These are phyloP conservation scores for Synergus japonicus DNA, from an alignment of 2,888 invertebrate genomes.

Conservation along the genomic window DNA sequence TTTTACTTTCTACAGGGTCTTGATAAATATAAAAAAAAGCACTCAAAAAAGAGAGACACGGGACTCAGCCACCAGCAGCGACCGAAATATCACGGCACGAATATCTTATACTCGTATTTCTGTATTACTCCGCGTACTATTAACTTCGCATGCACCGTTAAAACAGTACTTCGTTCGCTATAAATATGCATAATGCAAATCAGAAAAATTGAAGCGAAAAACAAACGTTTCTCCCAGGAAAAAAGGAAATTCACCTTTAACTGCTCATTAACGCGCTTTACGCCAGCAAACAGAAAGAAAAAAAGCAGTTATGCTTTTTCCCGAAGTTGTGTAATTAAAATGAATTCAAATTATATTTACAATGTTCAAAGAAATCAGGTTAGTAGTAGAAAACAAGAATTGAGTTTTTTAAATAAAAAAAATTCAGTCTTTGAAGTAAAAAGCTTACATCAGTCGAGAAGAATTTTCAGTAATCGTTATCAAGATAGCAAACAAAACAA, in stretches of 20 bases:
- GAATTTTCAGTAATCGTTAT: neutral
- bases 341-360: neutral
- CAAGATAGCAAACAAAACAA: neutral
- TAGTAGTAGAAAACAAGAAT: neutral
- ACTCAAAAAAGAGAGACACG: constrained; percentile 29
- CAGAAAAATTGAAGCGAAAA: constrained; percentile 21
- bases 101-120: constrained; percentile 27
- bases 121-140: constrained; percentile 28
- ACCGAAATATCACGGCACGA: constrained; percentile 32
- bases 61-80: neutral
- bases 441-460: neutral
- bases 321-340: neutral
- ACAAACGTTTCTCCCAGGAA: constrained; percentile 35
- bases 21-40: constrained; percentile 30
- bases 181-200: constrained; percentile 40
- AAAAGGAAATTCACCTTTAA: constrained; percentile 11
- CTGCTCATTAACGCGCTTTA: constrained; percentile 22
- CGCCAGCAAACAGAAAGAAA: neutral
- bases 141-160: constrained; percentile 36
- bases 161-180: constrained; percentile 28
- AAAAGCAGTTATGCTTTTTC: constrained; percentile 1
- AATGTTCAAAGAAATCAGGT: neutral
- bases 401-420: neutral
- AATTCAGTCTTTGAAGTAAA: neutral
- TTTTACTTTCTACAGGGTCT: constrained; percentile 49